A percentile compares a stretch with the other conserved stretches of the same genome.
These are phyloP conservation scores for Phasianus colchicus DNA, from an alignment of 2,113 vertebrate species.

Conservation along the genomic window DNA sequence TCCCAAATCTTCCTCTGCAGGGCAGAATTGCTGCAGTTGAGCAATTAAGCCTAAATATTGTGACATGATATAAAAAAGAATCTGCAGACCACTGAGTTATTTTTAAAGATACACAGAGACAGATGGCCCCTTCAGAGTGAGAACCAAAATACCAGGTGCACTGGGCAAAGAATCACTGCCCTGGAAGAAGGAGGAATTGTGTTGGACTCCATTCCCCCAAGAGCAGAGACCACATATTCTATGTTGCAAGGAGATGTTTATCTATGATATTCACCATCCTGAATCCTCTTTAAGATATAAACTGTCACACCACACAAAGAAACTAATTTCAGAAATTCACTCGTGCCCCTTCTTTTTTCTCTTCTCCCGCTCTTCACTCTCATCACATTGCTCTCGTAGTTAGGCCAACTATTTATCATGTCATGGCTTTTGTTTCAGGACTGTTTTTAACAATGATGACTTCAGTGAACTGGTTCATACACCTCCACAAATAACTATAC, in stretches of 20 bases:
- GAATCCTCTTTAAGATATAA: neutral
- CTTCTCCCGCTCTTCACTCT: neutral
- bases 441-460: neutral
- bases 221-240: neutral
- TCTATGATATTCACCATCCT: neutral
- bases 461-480: neutral
- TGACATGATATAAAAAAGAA: neutral
- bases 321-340: neutral
- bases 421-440: neutral
- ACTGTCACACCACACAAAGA: neutral
- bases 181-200: neutral
- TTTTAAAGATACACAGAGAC: neutral
- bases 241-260: neutral
- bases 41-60: neutral
- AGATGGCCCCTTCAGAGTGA: accelerated
- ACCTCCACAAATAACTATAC: neutral
- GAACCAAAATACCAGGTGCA: neutral
- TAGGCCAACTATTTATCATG: neutral
- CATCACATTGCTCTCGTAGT: neutral
- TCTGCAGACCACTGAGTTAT: neutral
- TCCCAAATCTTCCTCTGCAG: neutral
- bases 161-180: neutral
- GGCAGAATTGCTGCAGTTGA: neutral
- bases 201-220: neutral
- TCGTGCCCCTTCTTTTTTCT: neutral